Percentiles rank a stretch among this genome's conserved stretches.
phyloP scores from a whole-genome alignment of 2,113 vertebrate genomes.

The Oriolus oriolus region DNA sequence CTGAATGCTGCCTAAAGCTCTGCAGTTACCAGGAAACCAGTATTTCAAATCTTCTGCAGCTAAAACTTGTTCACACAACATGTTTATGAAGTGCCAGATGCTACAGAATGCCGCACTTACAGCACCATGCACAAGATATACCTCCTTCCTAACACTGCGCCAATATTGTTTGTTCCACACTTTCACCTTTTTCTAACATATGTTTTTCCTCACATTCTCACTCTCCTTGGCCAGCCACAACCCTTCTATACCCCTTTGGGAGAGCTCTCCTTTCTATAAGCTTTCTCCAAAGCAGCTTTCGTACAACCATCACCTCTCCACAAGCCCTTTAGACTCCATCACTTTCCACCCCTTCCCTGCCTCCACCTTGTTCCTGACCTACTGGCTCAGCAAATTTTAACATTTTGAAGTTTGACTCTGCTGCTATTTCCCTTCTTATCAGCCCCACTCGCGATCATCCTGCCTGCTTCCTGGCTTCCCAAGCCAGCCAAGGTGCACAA shows the following conservation, averaged over 20 bases:
- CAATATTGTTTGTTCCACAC: not conserved
- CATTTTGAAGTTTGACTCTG: not conserved
- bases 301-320: not conserved
- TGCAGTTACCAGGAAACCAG: constrained; percentile 12
- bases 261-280: not conserved
- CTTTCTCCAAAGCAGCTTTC: not conserved
- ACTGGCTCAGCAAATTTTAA: not conserved
- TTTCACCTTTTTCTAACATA: not conserved
- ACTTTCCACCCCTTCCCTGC: not conserved
- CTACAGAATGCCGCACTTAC: not conserved
- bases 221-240: not conserved
- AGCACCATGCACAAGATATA: not conserved
- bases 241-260: not conserved
- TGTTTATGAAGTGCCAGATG: constrained; percentile 2
- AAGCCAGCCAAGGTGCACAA: not conserved
- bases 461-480: not conserved
- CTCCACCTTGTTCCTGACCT: rapidly evolving
- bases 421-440: not conserved
- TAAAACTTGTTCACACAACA: not conserved
- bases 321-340: not conserved
- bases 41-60: not conserved
- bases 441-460: not conserved
- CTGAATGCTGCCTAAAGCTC: not conserved
- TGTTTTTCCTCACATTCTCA: not conserved
- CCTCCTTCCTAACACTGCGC: not conserved